These are phyloP conservation scores for Australoheros scitulus DNA, from an alignment of 2,113 vertebrate genomes.

Conservation along the genomic window DNA sequence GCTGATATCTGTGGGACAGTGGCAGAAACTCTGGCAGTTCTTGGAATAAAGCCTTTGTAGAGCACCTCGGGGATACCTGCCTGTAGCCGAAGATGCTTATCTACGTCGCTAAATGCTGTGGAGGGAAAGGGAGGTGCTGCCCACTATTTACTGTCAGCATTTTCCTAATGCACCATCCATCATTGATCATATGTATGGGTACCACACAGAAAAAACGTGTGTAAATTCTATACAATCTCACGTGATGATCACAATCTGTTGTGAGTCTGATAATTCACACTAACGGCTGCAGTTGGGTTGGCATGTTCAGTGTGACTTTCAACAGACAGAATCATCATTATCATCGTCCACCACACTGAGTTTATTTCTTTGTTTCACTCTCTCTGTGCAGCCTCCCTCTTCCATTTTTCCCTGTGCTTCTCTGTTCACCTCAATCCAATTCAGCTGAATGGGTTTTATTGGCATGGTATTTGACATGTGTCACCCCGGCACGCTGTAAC, in stretches of 20 bases:
- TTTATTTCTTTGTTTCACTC: background rate
- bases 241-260: background rate
- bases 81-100: constrained; percentile 2
- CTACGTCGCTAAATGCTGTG: background rate
- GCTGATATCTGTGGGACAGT: background rate
- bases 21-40: background rate
- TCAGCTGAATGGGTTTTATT: constrained; percentile 49
- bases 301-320: background rate
- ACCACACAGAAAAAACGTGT: background rate
- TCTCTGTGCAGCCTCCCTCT: background rate
- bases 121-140: background rate
- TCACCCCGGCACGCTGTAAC: constrained; percentile 28
- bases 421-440: constrained; percentile 25
- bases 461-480: constrained; percentile 50
- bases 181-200: background rate
- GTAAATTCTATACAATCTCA: background rate
- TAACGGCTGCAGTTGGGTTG: background rate
- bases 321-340: background rate
- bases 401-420: background rate
- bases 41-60: constrained; percentile 10
- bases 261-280: background rate
- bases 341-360: background rate
- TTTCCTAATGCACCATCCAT: constrained; percentile 6
- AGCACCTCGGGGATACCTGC: background rate
- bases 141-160: background rate